Evolutionary conservation across 1,140 invertebrate genomes (phyloP).

Genomic region (Drosophila insularis): DNA sequence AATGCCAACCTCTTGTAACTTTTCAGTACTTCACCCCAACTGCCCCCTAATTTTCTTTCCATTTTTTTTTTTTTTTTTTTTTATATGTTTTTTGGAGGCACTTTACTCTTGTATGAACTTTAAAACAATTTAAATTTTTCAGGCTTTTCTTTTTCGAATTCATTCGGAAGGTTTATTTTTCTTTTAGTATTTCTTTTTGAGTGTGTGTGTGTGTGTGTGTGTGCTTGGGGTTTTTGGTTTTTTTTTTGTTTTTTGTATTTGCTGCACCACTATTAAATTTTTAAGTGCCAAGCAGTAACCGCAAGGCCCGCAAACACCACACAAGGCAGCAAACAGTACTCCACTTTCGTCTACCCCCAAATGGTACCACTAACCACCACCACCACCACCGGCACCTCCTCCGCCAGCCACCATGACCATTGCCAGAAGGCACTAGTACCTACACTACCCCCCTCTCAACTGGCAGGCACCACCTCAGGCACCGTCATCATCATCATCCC

Average conservation of each 20-base stretch:
- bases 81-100: slow-evolving; percentile 29
- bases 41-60: slow-evolving; percentile 48
- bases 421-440: background rate
- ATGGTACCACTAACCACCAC: background rate
- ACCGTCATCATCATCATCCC: slow-evolving; percentile 5
- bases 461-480: slow-evolving; percentile 31
- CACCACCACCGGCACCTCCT: background rate
- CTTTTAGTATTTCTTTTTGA: background rate
- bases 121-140: slow-evolving; percentile 9
- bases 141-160: slow-evolving; percentile 1
- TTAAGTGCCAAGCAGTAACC: slow-evolving; percentile 72
- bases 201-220: background rate
- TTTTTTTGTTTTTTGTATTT: slow-evolving; percentile 33
- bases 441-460: slow-evolving; percentile 41
- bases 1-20: slow-evolving; percentile 23
- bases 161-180: slow-evolving; percentile 1
- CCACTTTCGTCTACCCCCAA: background rate
- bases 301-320: slow-evolving; percentile 73
- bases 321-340: slow-evolving; percentile 37
- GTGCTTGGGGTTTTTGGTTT: slow-evolving; percentile 4
- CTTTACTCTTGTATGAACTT: background rate
- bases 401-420: background rate
- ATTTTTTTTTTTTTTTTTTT: slow-evolving; percentile 19
- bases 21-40: background rate
- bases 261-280: slow-evolving; percentile 74